Conservation (phyloP, 2,888 invertebrate genomes). For the Caenorhabditis imperialis region DNA sequence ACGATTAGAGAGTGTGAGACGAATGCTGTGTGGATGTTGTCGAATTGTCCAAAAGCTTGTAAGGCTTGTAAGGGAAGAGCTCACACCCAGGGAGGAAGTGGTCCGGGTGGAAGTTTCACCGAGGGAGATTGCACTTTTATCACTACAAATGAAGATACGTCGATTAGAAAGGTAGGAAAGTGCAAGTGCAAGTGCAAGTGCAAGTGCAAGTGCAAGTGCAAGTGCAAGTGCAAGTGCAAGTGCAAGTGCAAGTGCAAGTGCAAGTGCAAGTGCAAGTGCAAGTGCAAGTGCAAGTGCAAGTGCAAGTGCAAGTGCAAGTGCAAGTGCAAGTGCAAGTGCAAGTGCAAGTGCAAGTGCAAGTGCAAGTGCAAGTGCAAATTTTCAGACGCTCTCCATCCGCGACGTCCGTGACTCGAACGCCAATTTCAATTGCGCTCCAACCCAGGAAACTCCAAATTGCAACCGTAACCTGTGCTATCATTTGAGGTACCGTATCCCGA, state of each 20-base stretch:
- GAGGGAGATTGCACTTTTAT: constrained; percentile 76
- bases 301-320: too few species aligned
- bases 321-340: too few species aligned
- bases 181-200: too few species aligned
- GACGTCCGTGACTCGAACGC: constrained; percentile 75
- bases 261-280: too few species aligned
- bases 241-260: too few species aligned
- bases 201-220: too few species aligned
- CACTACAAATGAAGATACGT: constrained; percentile 75
- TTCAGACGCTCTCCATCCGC: constrained; percentile 71
- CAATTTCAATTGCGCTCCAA: constrained; percentile 75
- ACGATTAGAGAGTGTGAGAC: constrained; percentile 76
- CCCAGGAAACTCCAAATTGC: constrained; percentile 69
- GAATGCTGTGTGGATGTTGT: constrained; percentile 78
- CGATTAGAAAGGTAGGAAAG: constrained; percentile 50
- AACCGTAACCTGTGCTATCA: constrained; percentile 76
- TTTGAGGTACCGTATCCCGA: constrained; percentile 54
- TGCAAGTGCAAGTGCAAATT: too few species aligned
- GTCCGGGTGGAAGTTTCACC: constrained; percentile 68
- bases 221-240: too few species aligned
- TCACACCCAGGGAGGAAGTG: constrained; percentile 59
- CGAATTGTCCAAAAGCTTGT: constrained; percentile 75
- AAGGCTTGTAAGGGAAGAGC: constrained; percentile 75
- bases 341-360: too few species aligned
- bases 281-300: too few species aligned